These are phyloP conservation scores for Synergus itoensis DNA, from an alignment of 2,888 invertebrate species.

Conservation along the genomic window DNA sequence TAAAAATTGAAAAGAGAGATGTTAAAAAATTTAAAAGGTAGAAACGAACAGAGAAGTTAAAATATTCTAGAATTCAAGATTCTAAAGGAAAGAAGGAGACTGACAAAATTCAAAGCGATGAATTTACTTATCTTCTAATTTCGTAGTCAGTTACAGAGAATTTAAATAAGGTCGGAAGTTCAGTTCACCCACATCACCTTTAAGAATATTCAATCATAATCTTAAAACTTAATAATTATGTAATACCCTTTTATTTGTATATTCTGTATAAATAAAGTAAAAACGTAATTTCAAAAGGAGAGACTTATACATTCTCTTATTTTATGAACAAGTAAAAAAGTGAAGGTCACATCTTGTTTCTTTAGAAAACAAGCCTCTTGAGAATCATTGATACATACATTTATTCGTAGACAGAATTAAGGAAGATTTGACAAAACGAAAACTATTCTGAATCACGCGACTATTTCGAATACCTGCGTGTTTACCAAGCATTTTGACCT, in stretches of 20 bases:
- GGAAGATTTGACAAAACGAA: conserved; percentile 20
- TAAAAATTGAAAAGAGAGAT: neutral
- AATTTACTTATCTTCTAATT: neutral
- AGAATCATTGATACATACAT: neutral
- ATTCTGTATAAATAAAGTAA: too few relatives aligned
- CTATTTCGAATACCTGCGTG: neutral
- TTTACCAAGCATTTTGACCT: conserved; percentile 17
- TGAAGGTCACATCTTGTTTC: too few relatives aligned
- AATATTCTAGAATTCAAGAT: neutral
- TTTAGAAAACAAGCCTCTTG: too few relatives aligned
- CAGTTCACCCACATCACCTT: neutral
- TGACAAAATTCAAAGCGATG: neutral
- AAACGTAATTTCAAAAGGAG: too few relatives aligned
- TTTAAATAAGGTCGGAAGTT: neutral
- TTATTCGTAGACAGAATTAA: neutral
- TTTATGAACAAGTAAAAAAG: too few relatives aligned
- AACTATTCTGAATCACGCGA: conserved; percentile 17
- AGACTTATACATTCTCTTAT: too few relatives aligned
- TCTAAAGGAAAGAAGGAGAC: neutral
- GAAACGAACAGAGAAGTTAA: neutral
- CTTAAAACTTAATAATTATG: neutral
- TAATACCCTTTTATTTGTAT: neutral
- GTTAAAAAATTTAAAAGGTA: neutral
- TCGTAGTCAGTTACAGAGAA: neutral
- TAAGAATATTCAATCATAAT: neutral